Base-by-base conservation (phyloP, 2,888 invertebrate species). In the Ptychoptera albimana region DNA sequence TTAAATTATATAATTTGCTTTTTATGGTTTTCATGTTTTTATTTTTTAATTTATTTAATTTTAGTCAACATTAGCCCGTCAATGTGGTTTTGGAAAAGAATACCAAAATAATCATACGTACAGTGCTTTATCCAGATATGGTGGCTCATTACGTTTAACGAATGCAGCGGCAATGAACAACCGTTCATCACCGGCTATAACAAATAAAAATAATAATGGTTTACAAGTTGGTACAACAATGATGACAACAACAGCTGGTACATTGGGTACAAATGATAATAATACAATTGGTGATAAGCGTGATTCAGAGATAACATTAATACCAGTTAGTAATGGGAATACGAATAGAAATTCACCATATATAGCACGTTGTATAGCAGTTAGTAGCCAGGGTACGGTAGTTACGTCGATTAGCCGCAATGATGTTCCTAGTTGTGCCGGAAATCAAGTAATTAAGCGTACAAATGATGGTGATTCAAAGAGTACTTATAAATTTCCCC, bases 11-110 rank as follows among this genome's bases (percentile, higher is more conserved):
- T 15, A 16, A 8, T 36, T n/a, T 10, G 11, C 16, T 29, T 35
- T 11, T 35, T 16, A 14, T 15, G 1, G n/a, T 23, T 16, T 14
- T 35, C 30, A 9, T 8, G 35, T n/a, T 12, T 13, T 10, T n/a
- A 37, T 31, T 32, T 43, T 37, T 8, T 15, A n/a, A 23, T 44
- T 44, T 44, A 13, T 35, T 29, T 39, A 16, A 34, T 40, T 40
- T 35, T 45, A 65, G 64, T 57, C 61, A 23, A 65, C 65, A 3
- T 45, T 65, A 46, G 59, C 62, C 1, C 58, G 62, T 2, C 63
- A 64, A 37, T 63, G 62, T 43, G 57, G 61, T 13, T 50, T 62
- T 10, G 53, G 56, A 3, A 54, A 54, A 36, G 60, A 58, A 44
- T 57, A 59, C 42, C 60, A 59, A 46, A 54, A 55, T 48, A 61